Evolutionary conservation across 2,113 vertebrate genomes (phyloP).

Genomic region (Myotis yumanensis): DNA sequence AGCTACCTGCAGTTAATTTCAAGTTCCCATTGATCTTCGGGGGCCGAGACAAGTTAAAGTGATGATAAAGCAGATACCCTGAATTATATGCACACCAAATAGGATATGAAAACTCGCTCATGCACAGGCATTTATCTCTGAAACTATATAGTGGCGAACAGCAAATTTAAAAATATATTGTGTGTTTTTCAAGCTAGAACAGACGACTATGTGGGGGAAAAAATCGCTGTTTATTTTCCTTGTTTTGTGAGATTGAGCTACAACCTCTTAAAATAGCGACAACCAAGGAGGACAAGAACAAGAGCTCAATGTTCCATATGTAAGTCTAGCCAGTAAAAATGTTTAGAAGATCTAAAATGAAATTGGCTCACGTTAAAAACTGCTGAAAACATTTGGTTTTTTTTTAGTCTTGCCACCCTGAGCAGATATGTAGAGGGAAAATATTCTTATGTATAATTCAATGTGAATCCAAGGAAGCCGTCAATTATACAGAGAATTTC

Average conservation of each 20-base stretch:
- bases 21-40: slow-evolving; percentile 66
- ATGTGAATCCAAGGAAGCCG: slow-evolving; percentile 19
- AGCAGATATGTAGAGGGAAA: neutral
- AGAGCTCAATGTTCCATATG: neutral
- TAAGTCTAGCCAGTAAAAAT: neutral
- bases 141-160: slow-evolving; percentile 9
- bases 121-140: slow-evolving; percentile 29
- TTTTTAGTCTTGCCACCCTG: neutral
- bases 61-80: slow-evolving; percentile 51
- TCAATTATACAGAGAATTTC: slow-evolving; percentile 59
- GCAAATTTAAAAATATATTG: slow-evolving; percentile 57
- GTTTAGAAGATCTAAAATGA: slow-evolving; percentile 4
- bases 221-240: neutral
- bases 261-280: slow-evolving; percentile 28
- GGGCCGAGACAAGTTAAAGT: slow-evolving; percentile 58
- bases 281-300: neutral
- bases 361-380: neutral
- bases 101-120: slow-evolving; percentile 65
- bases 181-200: slow-evolving; percentile 42
- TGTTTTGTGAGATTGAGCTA: slow-evolving; percentile 27
- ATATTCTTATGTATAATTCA: slow-evolving; percentile 61
- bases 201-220: neutral
- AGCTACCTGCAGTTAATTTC: slow-evolving; percentile 74
- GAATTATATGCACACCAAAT: slow-evolving; percentile 3
- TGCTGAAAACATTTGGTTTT: neutral